A percentile compares a stretch with the other conserved stretches of the same genome.
Conservation (phyloP, 1,140 invertebrate species). For the Manduca sexta region DNA sequence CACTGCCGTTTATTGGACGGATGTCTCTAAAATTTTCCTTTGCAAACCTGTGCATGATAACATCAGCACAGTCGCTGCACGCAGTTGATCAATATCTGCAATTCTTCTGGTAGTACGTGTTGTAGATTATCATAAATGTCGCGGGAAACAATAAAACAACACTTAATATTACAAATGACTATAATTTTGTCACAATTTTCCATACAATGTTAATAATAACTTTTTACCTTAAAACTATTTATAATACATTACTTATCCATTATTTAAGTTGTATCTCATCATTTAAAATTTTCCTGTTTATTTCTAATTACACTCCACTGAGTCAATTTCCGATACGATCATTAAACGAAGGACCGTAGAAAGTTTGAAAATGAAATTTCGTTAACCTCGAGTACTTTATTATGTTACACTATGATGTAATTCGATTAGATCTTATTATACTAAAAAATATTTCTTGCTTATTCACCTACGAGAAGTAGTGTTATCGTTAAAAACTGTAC, state of each 20-base stretch:
- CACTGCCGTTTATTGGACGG: too few species aligned
- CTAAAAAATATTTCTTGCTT: conserved; percentile 70
- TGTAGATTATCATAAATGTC: neutral
- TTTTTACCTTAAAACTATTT: conserved; percentile 71
- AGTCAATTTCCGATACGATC: conserved; percentile 54
- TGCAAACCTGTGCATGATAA: too few species aligned
- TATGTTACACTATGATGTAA: conserved; percentile 67
- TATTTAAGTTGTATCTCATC: conserved; percentile 64
- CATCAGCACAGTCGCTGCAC: too few species aligned
- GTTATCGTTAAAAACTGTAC: conserved; percentile 68
- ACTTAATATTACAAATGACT: conserved; percentile 72
- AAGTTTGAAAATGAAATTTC: conserved; percentile 45
- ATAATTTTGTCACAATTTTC: conserved; percentile 73
- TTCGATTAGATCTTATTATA: conserved; percentile 71
- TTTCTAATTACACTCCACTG: conserved; percentile 63
- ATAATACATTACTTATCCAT: conserved; percentile 71
- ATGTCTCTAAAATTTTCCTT: too few species aligned
- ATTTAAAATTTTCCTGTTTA: conserved; percentile 68
- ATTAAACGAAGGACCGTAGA: neutral
- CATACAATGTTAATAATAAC: conserved; percentile 73
- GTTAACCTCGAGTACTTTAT: conserved; percentile 51
- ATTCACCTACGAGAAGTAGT: conserved; percentile 60
- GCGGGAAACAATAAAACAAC: conserved; percentile 53
- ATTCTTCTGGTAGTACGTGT: too few species aligned
- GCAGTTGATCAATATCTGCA: too few species aligned